phyloP scores from a whole-genome alignment of 2,113 vertebrate species.

The Gobio gobio region DNA sequence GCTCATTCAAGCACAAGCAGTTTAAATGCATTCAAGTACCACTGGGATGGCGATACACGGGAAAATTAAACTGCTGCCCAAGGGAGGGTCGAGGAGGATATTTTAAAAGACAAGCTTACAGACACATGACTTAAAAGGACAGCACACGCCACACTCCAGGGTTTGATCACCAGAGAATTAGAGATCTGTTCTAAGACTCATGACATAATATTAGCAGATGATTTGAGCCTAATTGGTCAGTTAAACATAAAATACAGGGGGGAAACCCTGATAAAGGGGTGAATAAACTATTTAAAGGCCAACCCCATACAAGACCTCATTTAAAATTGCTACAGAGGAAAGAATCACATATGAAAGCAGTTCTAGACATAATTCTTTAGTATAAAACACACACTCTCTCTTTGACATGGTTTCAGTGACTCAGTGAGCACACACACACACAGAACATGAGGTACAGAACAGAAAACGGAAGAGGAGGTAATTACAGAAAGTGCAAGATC shows the following conservation, averaged over 20 bases:
- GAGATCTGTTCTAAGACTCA: neutral
- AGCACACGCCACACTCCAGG: neutral
- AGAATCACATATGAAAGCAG: slow-evolving; percentile 12
- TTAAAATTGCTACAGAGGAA: neutral
- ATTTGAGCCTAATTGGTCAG: neutral
- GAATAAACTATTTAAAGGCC: neutral
- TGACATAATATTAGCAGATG: neutral
- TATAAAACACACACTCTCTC: neutral
- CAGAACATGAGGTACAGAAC: slow-evolving; percentile 24
- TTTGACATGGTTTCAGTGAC: neutral
- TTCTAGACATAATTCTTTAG: neutral
- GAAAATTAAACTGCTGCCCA: neutral
- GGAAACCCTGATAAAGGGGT: neutral
- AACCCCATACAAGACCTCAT: neutral
- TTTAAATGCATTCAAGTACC: neutral
- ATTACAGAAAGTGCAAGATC: slow-evolving; percentile 39
- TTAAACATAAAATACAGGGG: neutral
- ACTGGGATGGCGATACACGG: neutral
- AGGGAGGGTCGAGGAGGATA: neutral
- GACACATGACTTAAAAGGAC: neutral
- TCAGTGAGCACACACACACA: neutral
- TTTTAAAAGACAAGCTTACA: neutral
- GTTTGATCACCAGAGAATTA: neutral
- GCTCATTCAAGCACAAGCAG: neutral
- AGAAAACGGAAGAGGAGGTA: slow-evolving; percentile 28